Conservation (phyloP, 2,797 vertebrate species). For the Crocidura indochinensis region DNA sequence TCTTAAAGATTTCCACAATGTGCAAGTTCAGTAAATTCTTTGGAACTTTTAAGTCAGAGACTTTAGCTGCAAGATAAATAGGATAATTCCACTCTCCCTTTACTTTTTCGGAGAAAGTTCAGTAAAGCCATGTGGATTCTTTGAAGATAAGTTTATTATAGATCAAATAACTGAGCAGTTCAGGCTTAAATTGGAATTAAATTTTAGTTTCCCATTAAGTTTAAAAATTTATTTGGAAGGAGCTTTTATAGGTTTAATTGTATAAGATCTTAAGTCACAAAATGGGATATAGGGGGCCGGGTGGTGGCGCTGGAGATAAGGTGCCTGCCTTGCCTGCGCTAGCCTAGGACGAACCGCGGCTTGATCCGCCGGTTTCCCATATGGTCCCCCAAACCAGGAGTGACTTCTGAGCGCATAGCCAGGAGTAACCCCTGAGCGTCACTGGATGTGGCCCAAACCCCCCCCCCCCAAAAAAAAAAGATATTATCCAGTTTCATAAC, state of each 20-base stretch:
- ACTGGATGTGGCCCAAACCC: too few relatives aligned
- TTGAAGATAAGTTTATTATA: conserved; percentile 64
- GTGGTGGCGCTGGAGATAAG: too few relatives aligned
- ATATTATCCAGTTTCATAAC: conserved; percentile 68
- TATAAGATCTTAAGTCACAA: conserved; percentile 60
- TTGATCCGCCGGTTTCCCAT: too few relatives aligned
- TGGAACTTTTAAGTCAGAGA: conserved; percentile 64
- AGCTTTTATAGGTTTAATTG: conserved; percentile 57
- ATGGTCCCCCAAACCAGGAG: too few relatives aligned
- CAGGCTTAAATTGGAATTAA: conserved; percentile 43
- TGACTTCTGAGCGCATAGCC: too few relatives aligned
- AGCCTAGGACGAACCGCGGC: too few relatives aligned
- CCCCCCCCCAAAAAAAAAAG: conserved; percentile 60
- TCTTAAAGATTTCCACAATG: conserved; percentile 17
- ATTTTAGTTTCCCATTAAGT: conserved; percentile 60
- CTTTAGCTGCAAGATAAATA: conserved; percentile 42
- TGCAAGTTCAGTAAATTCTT: conserved; percentile 26
- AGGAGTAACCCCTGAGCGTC: too few relatives aligned
- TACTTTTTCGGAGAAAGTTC: conserved; percentile 66
- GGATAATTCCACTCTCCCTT: conserved; percentile 19
- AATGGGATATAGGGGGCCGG: too few relatives aligned
- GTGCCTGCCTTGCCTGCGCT: too few relatives aligned
- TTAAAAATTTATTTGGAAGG: conserved; percentile 68
- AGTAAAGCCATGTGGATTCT: conserved; percentile 59
- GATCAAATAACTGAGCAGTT: conserved; percentile 57